These are phyloP conservation scores for Cephus sareptanus DNA, from an alignment of 2,888 invertebrate species.

Conservation along the genomic window DNA sequence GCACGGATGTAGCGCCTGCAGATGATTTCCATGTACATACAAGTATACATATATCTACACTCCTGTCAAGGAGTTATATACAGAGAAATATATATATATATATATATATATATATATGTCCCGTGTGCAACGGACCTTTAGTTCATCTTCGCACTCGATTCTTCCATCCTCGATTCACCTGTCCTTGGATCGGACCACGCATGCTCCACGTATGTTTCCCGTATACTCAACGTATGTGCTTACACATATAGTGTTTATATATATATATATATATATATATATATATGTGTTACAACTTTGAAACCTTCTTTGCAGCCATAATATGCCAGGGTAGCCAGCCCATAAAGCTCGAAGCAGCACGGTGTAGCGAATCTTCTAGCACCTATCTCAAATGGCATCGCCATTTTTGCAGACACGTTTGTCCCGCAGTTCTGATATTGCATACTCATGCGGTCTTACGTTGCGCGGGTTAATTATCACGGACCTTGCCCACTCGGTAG, in stretches of 20 bases:
- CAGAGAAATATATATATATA: background rate
- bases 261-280: background rate
- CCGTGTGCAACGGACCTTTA: background rate
- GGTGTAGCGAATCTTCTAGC: conserved; percentile 43
- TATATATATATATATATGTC: background rate
- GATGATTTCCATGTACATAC: background rate
- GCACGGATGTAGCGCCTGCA: background rate
- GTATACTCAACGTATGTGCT: background rate
- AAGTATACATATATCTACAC: background rate
- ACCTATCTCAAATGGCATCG: conserved; percentile 50
- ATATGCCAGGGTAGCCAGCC: background rate
- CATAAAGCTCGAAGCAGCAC: conserved; percentile 19
- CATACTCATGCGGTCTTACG: conserved; percentile 35
- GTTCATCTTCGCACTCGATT: background rate
- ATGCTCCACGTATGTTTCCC: background rate
- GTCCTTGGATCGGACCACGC: conserved; percentile 5
- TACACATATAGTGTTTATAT: background rate
- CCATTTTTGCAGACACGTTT: conserved; percentile 49
- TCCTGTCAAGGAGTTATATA: background rate
- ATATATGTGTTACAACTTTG: background rate
- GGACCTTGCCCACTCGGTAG: background rate
- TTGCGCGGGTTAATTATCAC: background rate
- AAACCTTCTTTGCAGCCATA: background rate
- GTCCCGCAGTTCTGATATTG: conserved; percentile 37
- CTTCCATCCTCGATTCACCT: background rate